Evolutionary conservation across 2,797 vertebrate genomes (phyloP), one percentile per base, ranked within the genome.

Genomic region (Echiichthys vipera): DNA sequence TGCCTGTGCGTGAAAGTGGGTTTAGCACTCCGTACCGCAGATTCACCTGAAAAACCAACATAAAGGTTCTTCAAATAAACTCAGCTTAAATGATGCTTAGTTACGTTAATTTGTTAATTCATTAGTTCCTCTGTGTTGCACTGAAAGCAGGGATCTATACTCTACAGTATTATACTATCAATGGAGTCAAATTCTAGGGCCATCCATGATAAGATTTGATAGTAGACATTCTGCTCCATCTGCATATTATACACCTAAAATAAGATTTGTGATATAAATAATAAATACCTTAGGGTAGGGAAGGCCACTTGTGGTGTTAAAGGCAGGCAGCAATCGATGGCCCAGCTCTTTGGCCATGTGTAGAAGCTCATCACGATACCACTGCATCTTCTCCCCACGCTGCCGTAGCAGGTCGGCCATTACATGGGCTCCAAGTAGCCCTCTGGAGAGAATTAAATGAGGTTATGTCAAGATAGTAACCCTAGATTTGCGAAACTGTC

Each of bases 301-400:
- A 91, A 96, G 94, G 90, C 95, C 95, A 90, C 95, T 96, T 80
- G 95, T 94, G 88, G 95, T 96, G 91, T 96, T 96, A 78, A 96
- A 96, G 81, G 95, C 95, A 76, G 95, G 95, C 70, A 96, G 88
- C 65, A 96, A 87, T 64, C 95, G 91, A 80, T 94, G 91, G 37
- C 95, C 95, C 55, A 96, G 89, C 25, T 96, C 95, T 90, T 90
- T 94, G 59, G 95, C 95, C 95, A 96, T 95, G 82, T 94, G 78
- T 2, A 96, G 86, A 47, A 96, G 94, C 87, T 96, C 95, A 42
- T 95, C 93, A 0, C 54, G 80, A 84, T 96, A 96, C 95, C 95
- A 96, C 81, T 91, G 92, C 94, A 96, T 94, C 86, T 84, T 89
- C 82, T 92, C 92, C 8, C 94, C 93, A 1, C 86, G 91, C 80